Percentiles rank a stretch among this genome's conserved stretches.
Conservation (phyloP, 1,140 invertebrate species). For the Ephestia elutella region DNA sequence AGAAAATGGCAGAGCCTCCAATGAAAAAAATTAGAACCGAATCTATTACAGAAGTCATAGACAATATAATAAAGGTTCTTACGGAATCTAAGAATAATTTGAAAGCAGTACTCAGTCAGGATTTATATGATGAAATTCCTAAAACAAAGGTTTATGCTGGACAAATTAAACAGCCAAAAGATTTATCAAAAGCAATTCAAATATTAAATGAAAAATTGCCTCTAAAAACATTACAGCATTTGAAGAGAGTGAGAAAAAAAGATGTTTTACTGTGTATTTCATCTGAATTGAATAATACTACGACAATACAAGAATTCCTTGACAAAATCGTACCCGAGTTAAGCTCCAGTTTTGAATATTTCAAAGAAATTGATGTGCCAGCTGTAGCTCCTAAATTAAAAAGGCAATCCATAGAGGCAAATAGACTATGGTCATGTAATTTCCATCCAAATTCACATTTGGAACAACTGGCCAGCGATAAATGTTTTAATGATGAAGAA, state of each 20-base stretch:
- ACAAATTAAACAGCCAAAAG: slow-evolving; percentile 75
- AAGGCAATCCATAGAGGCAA: slow-evolving; percentile 79
- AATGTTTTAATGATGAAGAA: slow-evolving; percentile 78
- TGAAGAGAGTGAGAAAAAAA: slow-evolving; percentile 82
- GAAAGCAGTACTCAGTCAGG: slow-evolving; percentile 39
- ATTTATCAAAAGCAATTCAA: slow-evolving; percentile 78
- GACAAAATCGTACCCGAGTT: slow-evolving; percentile 71
- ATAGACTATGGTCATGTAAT: slow-evolving; percentile 86
- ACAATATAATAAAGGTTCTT: slow-evolving; percentile 9
- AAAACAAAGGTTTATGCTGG: slow-evolving; percentile 77
- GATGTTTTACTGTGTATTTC: slow-evolving; percentile 80
- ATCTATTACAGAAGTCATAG: slow-evolving; percentile 7
- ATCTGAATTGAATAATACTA: slow-evolving; percentile 45
- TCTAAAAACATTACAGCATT: slow-evolving; percentile 78
- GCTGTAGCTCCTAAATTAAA: slow-evolving; percentile 77
- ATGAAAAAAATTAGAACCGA: slow-evolving; percentile 39
- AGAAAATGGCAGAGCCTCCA: slow-evolving; percentile 36
- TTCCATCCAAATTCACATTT: slow-evolving; percentile 86
- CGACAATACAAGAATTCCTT: slow-evolving; percentile 71
- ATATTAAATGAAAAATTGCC: slow-evolving; percentile 75
- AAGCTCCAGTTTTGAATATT: slow-evolving; percentile 69
- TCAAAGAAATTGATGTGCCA: slow-evolving; percentile 78
- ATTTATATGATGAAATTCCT: slow-evolving; percentile 70
- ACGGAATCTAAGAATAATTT: slow-evolving; percentile 33
- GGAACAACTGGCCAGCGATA: slow-evolving; percentile 78